Base-by-base conservation (phyloP, 2,888 invertebrate genomes). In the Meta bourneti region DNA sequence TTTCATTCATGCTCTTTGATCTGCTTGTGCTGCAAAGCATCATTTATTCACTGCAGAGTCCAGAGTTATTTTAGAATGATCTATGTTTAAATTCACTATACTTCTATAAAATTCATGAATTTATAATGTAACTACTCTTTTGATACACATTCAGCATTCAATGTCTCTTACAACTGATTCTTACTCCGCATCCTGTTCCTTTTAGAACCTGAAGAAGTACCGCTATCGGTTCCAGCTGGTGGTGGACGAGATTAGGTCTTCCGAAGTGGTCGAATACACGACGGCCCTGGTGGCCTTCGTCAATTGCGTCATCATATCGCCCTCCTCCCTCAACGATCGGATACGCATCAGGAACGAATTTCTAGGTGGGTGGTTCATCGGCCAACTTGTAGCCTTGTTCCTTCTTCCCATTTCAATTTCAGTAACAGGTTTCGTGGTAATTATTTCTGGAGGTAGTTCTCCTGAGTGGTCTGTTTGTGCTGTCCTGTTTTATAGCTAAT, bases 251-350 rank as follows among this genome's bases (percentile, higher is more conserved):
- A 96, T 99, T 94, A 97, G 97, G 95, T 96, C 96, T 94, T 97
- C 98, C 69, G 96, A 97, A 85, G 96, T 97, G 92, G 96, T 97
- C 85, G 98, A 98, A 95, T 99, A 99, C 96, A 97, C 97, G 96
- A 98, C 98, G 9, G 97, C 98, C 9, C 96, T 99, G 94, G 96
- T 99, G 94, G 98, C 98, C 90, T 98, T 99, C 96, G 97, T 99
- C 95, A 99, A 99, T 96, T 99, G 98, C 95, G 97, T 99, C 95
- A 97, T 99, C 95, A 98, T 98, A 94, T 98, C 98, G 20, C 98
- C 98, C 11, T 97, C 98, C 78, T 96, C 97, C 91, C 96, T 98
- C 93, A 97, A 97, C 93, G 98, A 98, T 94, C 96, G 99, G 94
- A 97, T 97, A 93, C 96, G 98, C 94, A 97, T 98, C 93, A 96